Evolutionary conservation across 1,140 invertebrate genomes (phyloP).

Genomic region (Bradynema listronoti): DNA sequence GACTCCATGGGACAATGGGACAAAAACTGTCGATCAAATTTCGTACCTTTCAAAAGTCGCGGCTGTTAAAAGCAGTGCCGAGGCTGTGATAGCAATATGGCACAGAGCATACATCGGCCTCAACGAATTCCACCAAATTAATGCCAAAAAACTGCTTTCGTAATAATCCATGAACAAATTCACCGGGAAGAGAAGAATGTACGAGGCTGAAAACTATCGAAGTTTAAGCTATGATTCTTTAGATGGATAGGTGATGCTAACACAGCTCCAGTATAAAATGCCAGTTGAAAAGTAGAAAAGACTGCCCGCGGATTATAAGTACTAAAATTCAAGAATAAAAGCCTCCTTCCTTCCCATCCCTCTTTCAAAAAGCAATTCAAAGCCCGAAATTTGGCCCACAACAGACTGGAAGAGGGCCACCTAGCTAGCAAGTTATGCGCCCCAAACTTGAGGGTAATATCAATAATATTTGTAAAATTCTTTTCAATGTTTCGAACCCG

Average conservation of each 20-base stretch:
- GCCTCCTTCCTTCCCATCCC: too few relatives aligned
- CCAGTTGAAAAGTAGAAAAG: constrained; percentile 14
- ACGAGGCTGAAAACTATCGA: constrained; percentile 41
- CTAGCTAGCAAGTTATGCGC: too few relatives aligned
- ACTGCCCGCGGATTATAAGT: too few relatives aligned
- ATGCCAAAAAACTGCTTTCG: constrained; percentile 38
- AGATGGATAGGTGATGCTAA: too few relatives aligned
- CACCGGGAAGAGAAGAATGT: constrained; percentile 47
- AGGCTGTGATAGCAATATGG: constrained; percentile 49
- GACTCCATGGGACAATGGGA: too few relatives aligned
- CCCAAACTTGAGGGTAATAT: too few relatives aligned
- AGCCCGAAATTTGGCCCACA: too few relatives aligned
- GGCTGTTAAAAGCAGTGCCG: constrained; percentile 45
- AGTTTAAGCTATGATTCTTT: constrained; percentile 1
- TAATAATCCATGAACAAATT: constrained; percentile 54
- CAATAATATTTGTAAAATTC: background rate
- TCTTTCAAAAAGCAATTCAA: too few relatives aligned
- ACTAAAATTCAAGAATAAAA: too few relatives aligned
- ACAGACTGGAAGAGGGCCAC: too few relatives aligned
- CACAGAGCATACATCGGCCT: constrained; percentile 40
- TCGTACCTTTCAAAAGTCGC: constrained; percentile 52
- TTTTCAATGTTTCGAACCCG: constrained; percentile 22
- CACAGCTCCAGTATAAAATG: too few relatives aligned
- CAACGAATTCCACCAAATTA: constrained; percentile 45
- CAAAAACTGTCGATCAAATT: too few relatives aligned